These are phyloP conservation scores for Ennomos fuscantarius DNA, from an alignment of 2,888 invertebrate genomes.

Conservation along the genomic window DNA sequence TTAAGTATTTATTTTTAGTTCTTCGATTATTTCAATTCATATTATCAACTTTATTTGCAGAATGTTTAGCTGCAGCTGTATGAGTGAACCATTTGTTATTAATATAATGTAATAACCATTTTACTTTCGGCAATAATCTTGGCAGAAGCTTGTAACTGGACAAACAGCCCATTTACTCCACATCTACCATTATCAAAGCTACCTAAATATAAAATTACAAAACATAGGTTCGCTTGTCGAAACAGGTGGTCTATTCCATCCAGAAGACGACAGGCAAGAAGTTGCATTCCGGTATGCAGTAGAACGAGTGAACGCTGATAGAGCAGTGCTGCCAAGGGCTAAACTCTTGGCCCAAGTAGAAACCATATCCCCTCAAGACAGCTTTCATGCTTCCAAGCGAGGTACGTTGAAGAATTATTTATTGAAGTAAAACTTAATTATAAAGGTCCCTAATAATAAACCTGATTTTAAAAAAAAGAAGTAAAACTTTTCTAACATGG, in stretches of 20 bases:
- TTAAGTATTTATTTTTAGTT: too few species aligned
- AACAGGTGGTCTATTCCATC: conserved; percentile 94
- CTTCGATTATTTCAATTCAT: too few species aligned
- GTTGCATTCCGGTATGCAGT: conserved; percentile 97
- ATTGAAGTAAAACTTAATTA: too few species aligned
- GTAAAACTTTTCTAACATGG: too few species aligned
- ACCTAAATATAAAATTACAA: conserved; percentile 25
- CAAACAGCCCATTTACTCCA: not conserved
- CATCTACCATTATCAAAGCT: not conserved
- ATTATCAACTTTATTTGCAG: too few species aligned
- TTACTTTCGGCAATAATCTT: too few species aligned
- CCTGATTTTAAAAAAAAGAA: too few species aligned
- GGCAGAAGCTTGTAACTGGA: too few species aligned
- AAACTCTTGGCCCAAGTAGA: conserved; percentile 95
- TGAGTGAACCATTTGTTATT: too few species aligned
- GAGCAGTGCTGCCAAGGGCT: conserved; percentile 93
- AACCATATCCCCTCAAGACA: conserved; percentile 95
- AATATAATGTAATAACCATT: too few species aligned
- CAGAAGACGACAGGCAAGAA: conserved; percentile 94
- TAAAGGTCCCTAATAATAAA: too few species aligned
- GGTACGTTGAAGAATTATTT: conserved; percentile 83
- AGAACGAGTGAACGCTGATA: conserved; percentile 94
- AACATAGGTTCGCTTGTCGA: conserved; percentile 28
- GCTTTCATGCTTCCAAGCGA: conserved; percentile 97
- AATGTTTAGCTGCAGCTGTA: too few species aligned